Evolutionary conservation across 2,888 invertebrate species (phyloP).

Genomic region (Eilema sororculum): DNA sequence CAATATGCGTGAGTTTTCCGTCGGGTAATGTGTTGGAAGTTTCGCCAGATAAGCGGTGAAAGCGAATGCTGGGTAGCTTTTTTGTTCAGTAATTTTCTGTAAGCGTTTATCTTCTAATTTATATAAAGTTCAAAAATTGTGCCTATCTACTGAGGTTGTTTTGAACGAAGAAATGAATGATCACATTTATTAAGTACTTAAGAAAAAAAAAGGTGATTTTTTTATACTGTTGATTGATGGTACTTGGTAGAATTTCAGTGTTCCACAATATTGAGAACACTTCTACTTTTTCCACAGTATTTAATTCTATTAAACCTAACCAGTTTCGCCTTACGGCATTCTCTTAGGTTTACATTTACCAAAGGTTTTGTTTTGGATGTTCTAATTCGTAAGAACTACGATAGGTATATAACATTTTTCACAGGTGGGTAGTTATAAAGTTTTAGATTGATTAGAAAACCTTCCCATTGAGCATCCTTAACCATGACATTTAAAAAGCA

Average conservation of each 20-base stretch:
- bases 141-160: neutral
- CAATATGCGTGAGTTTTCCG: constrained; percentile 82
- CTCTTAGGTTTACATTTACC: too few relatives aligned
- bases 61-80: constrained; percentile 70
- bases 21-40: constrained; percentile 82
- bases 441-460: neutral
- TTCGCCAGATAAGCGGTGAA: constrained; percentile 78
- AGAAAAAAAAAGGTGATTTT: neutral
- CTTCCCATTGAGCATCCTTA: neutral
- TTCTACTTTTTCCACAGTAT: too few relatives aligned
- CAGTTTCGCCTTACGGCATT: too few relatives aligned
- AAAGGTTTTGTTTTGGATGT: too few relatives aligned
- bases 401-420: too few relatives aligned
- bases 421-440: too few relatives aligned
- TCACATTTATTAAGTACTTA: neutral
- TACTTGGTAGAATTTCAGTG: too few relatives aligned
- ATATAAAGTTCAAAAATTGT: constrained; percentile 34
- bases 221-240: too few relatives aligned
- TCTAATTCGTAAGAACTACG: too few relatives aligned
- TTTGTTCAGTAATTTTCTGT: constrained; percentile 60
- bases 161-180: too few relatives aligned
- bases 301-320: too few relatives aligned
- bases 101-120: constrained; percentile 46
- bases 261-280: too few relatives aligned
- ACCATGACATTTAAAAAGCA: neutral